Base-by-base conservation (phyloP, 2,888 invertebrate species). In the Trissoscelio sp. region DNA sequence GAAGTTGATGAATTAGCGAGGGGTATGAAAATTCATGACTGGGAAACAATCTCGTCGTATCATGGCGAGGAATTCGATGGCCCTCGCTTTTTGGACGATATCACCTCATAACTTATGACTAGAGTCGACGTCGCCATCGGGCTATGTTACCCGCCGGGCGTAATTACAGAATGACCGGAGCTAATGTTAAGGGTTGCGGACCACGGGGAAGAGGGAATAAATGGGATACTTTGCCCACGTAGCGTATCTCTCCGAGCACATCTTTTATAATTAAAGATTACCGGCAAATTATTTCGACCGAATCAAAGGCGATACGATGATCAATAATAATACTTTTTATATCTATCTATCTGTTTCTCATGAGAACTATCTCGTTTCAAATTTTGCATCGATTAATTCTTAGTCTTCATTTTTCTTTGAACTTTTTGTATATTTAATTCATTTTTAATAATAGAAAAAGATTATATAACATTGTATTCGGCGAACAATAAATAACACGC, bases 21-120 rank as follows among this genome's bases (percentile, higher is more conserved):
- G 58, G 70, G 24, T 53, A 73, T 73, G 72, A 73, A 73, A 79
- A 79, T 79, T 79, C 72, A 73, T 79, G 79, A 79, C 62, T 42
- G 57, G 70, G 72, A 72, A 73, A 79, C 79, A 79, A 79, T 79
- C 79, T 66, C 64, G 55, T 58, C 37, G 57, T 28, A 66, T 79
- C 51, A 34, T 58, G 66, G 11, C 22, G 14, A 55, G 77, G 77
- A 78, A 78, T 78, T 48, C 62, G 62, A 58, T 46, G 66, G 48
- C 67, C 78, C 78, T 67, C 62, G 57, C 46, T 55, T 51, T 78
- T 72, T 60, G 48, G 70, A 44, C 78, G 22, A 78, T 78, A 78
- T 78, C 78, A 78, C 70, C 57, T 72, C 78, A 57, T 78, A 78
- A 78, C 64, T 77, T 77, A 77, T 51, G 53, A 44, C 60, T 22